Base-by-base conservation (phyloP, 2,113 vertebrate genomes). In the Spermophilus dauricus region DNA sequence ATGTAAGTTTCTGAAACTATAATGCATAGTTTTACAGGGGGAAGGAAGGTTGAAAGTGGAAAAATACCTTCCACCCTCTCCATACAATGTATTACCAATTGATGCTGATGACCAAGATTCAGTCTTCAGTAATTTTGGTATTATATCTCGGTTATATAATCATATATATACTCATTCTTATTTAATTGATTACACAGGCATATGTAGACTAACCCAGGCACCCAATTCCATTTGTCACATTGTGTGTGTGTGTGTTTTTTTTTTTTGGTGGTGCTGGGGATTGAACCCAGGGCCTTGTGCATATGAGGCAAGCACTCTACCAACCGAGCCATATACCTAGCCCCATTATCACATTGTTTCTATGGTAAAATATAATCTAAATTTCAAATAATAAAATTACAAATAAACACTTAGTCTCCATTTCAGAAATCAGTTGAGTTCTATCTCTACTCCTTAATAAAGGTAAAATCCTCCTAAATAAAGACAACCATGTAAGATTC, bases 301-400 rank as follows among this genome's bases (percentile, higher is more conserved):
- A 45, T 45, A 45, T 45, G 45, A 45, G 8, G 45, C 45, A 45
- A 45, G 45, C 45, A 45, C 45, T 45, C 45, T 45, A 45, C 45
- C 42, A 45, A 45, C 42, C 7, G 42, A 45, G 42, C 42, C 45
- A 45, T 45, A 45, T 45, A 45, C 45, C 45, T 45, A 45, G 45
- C 45, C 8, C 45, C 45, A 45, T 89, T 37, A 95, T 61, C 69
- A 88, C 17, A 92, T 37, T 70, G 32, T 93, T 96, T 93, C 65
- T 63, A 94, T 13, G 56, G 24, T 73, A 91, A 92, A 82, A 91
- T 1, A 4, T 42, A 90, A 91, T 39, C 32, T 77, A 85, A 65
- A 83, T 86, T 94, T 95, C 58, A 89, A 89, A 20, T 81, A 96
- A 37, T 24, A 87, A 84, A 95, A 76, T 63, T 90, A 42, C 67